Percentiles rank a stretch among this genome's conserved stretches.
phyloP scores from a whole-genome alignment of 1,140 invertebrate species.

The Sitodiplosis mosellana region DNA sequence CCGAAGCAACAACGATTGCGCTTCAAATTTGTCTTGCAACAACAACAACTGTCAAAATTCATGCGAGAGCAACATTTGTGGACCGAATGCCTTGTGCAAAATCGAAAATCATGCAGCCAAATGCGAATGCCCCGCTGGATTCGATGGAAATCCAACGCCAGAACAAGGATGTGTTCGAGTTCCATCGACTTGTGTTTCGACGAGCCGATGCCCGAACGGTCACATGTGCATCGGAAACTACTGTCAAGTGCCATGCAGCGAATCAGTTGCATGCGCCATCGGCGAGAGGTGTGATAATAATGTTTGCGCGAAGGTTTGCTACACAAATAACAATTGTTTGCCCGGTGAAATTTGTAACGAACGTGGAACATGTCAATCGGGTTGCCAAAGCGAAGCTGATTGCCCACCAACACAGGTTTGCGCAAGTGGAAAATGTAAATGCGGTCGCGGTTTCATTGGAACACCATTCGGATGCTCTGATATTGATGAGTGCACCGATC shows the following conservation, averaged over 20 bases:
- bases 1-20: slow-evolving; percentile 61
- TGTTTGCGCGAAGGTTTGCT: slow-evolving; percentile 69
- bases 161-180: slow-evolving; percentile 72
- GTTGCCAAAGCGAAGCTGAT: slow-evolving; percentile 63
- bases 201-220: slow-evolving; percentile 46
- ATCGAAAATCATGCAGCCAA: slow-evolving; percentile 46
- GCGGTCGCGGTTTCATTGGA: slow-evolving; percentile 46
- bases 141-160: slow-evolving; percentile 72
- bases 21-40: slow-evolving; percentile 52
- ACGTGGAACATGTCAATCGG: slow-evolving; percentile 59
- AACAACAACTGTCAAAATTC: slow-evolving; percentile 71
- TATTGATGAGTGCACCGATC: slow-evolving; percentile 57
- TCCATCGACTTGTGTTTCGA: slow-evolving; percentile 39
- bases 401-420: slow-evolving; percentile 67
- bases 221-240: slow-evolving; percentile 54
- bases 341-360: slow-evolving; percentile 70
- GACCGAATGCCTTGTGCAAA: slow-evolving; percentile 64
- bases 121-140: slow-evolving; percentile 64
- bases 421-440: slow-evolving; percentile 57
- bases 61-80: slow-evolving; percentile 57
- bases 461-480: slow-evolving; percentile 52
- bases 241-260: slow-evolving; percentile 56
- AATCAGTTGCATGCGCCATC: slow-evolving; percentile 49
- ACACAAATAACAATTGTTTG: slow-evolving; percentile 71
- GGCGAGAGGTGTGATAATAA: slow-evolving; percentile 66